These are phyloP conservation scores for Glomeris marginata DNA, from an alignment of 2,888 invertebrate genomes.

Conservation along the genomic window DNA sequence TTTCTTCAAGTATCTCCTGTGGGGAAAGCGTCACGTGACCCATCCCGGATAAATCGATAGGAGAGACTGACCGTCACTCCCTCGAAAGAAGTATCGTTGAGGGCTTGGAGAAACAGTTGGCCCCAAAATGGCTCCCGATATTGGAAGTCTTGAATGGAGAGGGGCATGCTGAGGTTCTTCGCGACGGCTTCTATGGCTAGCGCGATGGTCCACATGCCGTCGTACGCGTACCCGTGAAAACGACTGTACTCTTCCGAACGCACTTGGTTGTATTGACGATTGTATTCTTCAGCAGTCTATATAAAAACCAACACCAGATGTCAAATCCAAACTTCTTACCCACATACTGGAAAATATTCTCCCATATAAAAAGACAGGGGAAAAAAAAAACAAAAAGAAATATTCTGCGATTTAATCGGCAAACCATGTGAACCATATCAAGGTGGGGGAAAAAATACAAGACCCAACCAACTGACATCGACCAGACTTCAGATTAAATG, in stretches of 20 bases:
- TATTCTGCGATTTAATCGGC: too few species aligned
- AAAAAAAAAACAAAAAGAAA: constrained; percentile 2
- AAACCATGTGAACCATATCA: too few species aligned
- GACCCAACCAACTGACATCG: too few species aligned
- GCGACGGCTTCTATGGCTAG: constrained; percentile 83
- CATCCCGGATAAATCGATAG: neutral
- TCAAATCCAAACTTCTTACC: too few species aligned
- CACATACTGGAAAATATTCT: constrained; percentile 3
- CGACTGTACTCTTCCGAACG: constrained; percentile 62
- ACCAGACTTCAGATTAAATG: too few species aligned
- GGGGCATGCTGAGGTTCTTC: constrained; percentile 7
- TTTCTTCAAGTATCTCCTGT: too few species aligned
- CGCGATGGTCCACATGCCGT: constrained; percentile 97
- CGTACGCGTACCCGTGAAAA: constrained; percentile 96
- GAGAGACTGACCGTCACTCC: constrained; percentile 57
- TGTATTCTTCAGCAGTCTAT: constrained; percentile 80
- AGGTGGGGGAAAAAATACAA: too few species aligned
- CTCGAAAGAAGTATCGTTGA: constrained; percentile 83
- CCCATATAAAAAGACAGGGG: neutral
- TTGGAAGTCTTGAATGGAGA: constrained; percentile 49
- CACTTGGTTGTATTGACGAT: constrained; percentile 63
- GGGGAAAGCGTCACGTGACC: too few species aligned
- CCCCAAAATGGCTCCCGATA: constrained; percentile 81
- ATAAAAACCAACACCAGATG: constrained; percentile 21
- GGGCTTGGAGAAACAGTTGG: constrained; percentile 64